Evolutionary conservation across 2,797 vertebrate species (phyloP).

Genomic region (Protosalanx chinensis): DNA sequence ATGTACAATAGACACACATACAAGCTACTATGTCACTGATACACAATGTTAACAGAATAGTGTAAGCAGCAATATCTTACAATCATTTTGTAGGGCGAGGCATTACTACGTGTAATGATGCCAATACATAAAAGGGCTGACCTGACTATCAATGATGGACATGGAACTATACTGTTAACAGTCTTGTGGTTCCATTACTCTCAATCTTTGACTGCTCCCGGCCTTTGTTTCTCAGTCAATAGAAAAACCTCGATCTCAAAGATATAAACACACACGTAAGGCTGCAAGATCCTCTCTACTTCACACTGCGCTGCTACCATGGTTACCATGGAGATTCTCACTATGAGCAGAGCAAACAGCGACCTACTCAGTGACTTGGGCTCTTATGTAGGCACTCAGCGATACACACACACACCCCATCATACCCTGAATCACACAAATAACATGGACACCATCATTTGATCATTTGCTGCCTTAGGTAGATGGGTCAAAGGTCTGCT

Average conservation of each 20-base stretch:
- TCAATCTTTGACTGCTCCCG: neutral
- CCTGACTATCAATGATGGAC: neutral
- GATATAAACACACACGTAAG: constrained; percentile 30
- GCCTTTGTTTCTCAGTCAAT: constrained; percentile 24
- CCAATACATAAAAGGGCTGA: neutral
- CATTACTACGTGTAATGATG: no score
- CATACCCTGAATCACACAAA: constrained; percentile 14
- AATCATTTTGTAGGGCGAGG: no score
- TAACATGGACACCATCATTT: neutral
- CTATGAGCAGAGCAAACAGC: constrained; percentile 70
- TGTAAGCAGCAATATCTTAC: no score
- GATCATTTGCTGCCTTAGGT: neutral
- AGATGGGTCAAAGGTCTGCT: neutral
- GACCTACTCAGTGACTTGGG: constrained; percentile 65
- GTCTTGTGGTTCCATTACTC: neutral
- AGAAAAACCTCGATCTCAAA: constrained; percentile 28
- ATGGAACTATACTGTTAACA: neutral
- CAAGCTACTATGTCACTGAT: no score
- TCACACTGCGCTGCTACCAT: constrained; percentile 73
- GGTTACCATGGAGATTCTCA: constrained; percentile 71
- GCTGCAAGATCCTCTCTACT: constrained; percentile 60
- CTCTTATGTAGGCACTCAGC: constrained; percentile 42
- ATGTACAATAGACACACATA: neutral
- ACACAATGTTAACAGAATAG: no score
- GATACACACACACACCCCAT: constrained; percentile 19